phyloP scores from a whole-genome alignment of 2,113 vertebrate species.

The Barnardius zonarius region DNA sequence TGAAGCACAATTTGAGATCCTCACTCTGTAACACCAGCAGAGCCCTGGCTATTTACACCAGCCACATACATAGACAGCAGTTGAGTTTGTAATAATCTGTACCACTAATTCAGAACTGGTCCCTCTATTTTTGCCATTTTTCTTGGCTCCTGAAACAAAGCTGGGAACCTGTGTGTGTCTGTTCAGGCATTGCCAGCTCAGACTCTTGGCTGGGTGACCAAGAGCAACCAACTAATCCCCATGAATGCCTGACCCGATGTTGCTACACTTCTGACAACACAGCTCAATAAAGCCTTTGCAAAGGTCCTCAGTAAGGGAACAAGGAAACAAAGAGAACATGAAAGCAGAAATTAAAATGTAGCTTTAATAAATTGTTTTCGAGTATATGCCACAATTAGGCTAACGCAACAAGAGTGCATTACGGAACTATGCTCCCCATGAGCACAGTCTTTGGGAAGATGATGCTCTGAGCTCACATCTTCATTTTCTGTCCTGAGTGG shows the following conservation, averaged over 20 bases:
- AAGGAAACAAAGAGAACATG: neutral
- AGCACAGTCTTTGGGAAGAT: neutral
- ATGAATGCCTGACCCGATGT: neutral
- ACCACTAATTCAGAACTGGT: neutral
- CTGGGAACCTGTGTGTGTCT: neutral
- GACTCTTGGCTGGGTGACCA: neutral
- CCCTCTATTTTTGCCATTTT: neutral
- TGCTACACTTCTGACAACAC: neutral
- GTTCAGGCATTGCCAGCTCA: neutral
- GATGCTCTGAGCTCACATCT: neutral
- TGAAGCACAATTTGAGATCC: neutral
- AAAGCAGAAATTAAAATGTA: neutral
- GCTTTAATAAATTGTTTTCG: neutral
- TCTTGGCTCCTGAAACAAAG: neutral
- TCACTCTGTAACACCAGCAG: neutral
- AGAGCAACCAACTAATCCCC: neutral
- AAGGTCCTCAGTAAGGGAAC: neutral
- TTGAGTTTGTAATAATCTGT: neutral
- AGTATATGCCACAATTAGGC: neutral
- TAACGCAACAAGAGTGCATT: fast-evolving
- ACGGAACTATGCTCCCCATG: neutral
- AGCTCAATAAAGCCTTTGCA: neutral
- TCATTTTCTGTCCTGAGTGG: neutral
- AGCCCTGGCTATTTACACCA: neutral
- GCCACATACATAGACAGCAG: fast-evolving